Base-by-base conservation (phyloP, 2,113 vertebrate genomes). In the Hucho hucho region DNA sequence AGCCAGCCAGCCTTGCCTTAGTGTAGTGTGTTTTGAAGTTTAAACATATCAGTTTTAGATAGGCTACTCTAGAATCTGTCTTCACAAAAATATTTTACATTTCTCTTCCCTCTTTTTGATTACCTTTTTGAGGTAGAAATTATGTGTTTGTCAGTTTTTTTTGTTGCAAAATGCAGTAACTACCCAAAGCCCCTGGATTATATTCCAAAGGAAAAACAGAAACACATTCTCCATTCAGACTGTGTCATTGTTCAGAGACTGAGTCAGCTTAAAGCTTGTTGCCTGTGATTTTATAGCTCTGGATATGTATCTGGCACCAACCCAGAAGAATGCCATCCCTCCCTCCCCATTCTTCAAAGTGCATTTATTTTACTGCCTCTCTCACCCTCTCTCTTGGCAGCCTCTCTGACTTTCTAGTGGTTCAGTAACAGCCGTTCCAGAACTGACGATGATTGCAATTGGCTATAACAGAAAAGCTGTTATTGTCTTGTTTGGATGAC, bases 391-490 rank as follows among this genome's bases (percentile, higher is more conserved):
- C 73, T 87, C 86, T 89, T 90, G 91, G 87, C 91, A 91, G 83
- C 68, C 83, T 80, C 58, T 61, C 49, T 70, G 74, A 82, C 73
- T 87, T 88, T 87, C 84, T 84, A 74, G 85, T 76, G 83, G 86
- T 83, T 84, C 69, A 59, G 86, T 83, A 85, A 76, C 84, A 87
- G 87, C 86, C 68, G 80, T 89, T 90, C 86, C 85, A 84, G 87
- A 90, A 90, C 90, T 90, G 89, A 87, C 81, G 73, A 88, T 90
- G 87, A 93, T 92, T 91, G 88, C 83, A 74, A 90, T 84, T n/a
- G 81, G 87, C 89, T 83, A 83, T 89, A 90, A 90, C 90, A 89
- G 89, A 87, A 87, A 90, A 87, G 85, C 83, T 81, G 85, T 92
- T 93, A 92, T 86, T 86, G 85, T 86, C 89, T 91, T 92, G 91